phyloP scores from a whole-genome alignment of 2,888 invertebrate genomes.

The Adelognathus sp. region DNA sequence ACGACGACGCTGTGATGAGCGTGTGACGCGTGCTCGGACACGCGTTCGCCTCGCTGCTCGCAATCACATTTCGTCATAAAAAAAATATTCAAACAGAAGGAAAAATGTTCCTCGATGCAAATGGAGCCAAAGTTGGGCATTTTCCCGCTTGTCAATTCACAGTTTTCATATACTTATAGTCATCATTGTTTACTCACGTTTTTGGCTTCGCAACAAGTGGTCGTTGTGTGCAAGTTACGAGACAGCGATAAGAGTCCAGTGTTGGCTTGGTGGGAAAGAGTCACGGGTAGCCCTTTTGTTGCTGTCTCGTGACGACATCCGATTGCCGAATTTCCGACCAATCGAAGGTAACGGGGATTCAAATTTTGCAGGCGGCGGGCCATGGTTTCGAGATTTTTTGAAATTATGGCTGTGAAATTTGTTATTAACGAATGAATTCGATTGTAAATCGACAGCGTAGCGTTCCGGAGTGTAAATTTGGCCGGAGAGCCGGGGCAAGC shows the following conservation, averaged over 20 bases:
- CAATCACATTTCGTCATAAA: not conserved
- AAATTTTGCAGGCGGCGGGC: conserved; percentile 63
- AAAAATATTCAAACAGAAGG: not conserved
- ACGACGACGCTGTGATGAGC: not conserved
- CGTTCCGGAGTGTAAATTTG: too few species aligned
- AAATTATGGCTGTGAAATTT: not conserved
- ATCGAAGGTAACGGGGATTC: conserved; percentile 67
- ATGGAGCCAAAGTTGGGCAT: not conserved
- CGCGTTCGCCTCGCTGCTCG: not conserved
- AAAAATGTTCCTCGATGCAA: not conserved
- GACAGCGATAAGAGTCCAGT: conserved; percentile 5
- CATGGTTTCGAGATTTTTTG: too few species aligned
- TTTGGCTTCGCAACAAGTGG: conserved; percentile 60
- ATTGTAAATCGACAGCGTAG: too few species aligned
- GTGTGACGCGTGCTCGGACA: not conserved
- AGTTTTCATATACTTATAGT: not conserved
- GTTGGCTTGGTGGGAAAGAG: conserved; percentile 56
- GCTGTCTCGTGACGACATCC: conserved; percentile 44
- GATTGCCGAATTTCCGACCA: conserved; percentile 66
- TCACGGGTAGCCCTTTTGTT: conserved; percentile 58
- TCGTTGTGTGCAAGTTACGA: conserved; percentile 53
- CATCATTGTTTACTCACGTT: conserved; percentile 64
- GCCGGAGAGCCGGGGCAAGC: not conserved
- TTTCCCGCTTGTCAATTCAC: not conserved
- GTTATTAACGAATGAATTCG: not conserved